Evolutionary conservation across 2,797 vertebrate genomes (phyloP).

Genomic region (Gastrophryne carolinensis): DNA sequence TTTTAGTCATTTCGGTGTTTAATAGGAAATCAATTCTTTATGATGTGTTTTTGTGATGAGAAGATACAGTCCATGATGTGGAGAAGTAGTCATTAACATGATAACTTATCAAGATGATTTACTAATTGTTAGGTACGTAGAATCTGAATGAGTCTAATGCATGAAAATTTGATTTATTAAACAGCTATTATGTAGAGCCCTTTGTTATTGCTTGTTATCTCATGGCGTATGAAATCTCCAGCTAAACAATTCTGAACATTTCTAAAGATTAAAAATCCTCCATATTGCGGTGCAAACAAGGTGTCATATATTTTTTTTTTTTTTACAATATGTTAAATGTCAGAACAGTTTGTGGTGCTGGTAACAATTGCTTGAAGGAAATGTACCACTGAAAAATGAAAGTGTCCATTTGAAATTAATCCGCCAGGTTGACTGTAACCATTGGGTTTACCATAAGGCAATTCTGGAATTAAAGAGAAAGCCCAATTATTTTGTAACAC

Average conservation of each 20-base stretch:
- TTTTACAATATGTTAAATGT: too few relatives aligned
- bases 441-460: too few relatives aligned
- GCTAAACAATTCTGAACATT: neutral
- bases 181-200: neutral
- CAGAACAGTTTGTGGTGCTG: too few relatives aligned
- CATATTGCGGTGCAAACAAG: neutral
- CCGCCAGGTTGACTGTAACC: too few relatives aligned
- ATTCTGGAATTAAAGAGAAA: too few relatives aligned
- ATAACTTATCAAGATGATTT: neutral
- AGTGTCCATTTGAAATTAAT: too few relatives aligned
- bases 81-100: constrained; percentile 12
- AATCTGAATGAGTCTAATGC: constrained; percentile 17
- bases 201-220: neutral
- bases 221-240: neutral
- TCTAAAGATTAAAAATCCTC: neutral
- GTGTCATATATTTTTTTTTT: too few relatives aligned
- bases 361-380: too few relatives aligned
- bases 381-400: too few relatives aligned
- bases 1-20: neutral
- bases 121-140: constrained; percentile 18
- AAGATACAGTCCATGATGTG: constrained; percentile 3
- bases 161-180: constrained; percentile 16
- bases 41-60: constrained; percentile 11
- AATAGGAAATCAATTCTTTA: neutral
- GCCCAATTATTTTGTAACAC: too few relatives aligned